Evolutionary conservation across 64 coral and sea anemone genomes (phyloP), one percentile per base, ranked within the genome.

Genomic region (Actinia tenebrosa): DNA sequence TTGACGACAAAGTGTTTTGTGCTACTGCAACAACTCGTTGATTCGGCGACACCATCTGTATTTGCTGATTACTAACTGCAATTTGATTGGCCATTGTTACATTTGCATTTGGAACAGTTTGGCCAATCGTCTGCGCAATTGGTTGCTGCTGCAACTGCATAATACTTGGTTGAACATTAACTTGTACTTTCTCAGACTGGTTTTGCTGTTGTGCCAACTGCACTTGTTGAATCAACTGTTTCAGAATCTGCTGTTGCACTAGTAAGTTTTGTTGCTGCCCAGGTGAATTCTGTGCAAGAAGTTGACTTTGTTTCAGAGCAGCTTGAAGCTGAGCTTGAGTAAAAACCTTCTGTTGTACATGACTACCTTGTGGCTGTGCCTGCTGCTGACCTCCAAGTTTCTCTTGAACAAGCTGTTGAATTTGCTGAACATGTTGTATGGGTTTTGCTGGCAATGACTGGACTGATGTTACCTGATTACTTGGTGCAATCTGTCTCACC

Each of bases 311-410:
- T 71, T 96, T 89, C 30, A 90, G 56, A 71, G 91, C 52, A 58
- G 82, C 60, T 88, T 93, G 94, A 17, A 88, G 86, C 79, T 93
- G 94, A 8, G 66, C 71, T 25, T 87, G 86, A n/a, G 56, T 90
- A 78, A 96, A 81, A 44, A 92, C 85, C 20, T 92, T 92, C 64
- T 96, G 91, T 84, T 92, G 91, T n/a, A 83, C 9, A 64, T 91
- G 90, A 63, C 53, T 85, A 56, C 80, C n/a, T 47, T 53, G 63
- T 45, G 78, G 59, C 26, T 91, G 90, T 64, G 83, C 44, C 45
- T 77, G 84, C 78, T 87, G 85, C 45, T 91, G 90, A 44, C 45
- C 78, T 16, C 69, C 58, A 53, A 91, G 64, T 64, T 91, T 91
- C 11, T 91, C 81, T 5, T 91, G 84, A 23, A 91, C 85, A 56